Base-by-base conservation (phyloP, 2,888 invertebrate genomes). In the Lobophora halterata region DNA sequence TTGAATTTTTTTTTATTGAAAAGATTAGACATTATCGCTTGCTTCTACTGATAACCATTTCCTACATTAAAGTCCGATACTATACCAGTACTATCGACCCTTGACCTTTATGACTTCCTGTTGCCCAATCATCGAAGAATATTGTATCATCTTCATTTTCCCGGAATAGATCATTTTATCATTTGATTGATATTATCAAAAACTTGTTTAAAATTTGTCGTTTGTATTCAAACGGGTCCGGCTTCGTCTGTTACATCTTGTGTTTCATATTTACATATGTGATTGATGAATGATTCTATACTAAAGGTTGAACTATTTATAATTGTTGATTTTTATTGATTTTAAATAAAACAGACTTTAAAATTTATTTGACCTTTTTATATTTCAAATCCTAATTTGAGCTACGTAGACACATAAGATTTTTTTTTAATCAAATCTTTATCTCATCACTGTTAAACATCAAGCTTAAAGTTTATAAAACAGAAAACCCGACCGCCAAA, bases 71-170 rank as follows among this genome's bases (percentile, higher is more conserved):
- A 52, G 57, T 56, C 53, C 49, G 44, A 48, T 48, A 37, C 51
- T 57, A 54, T 55, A n/a, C n/a, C n/a, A n/a, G n/a, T n/a, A n/a
- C 54, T 18, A 33, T 51, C 47, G 14, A 19, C 30, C 12, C 6
- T 43, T 27, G 55, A 55, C 53, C 55, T 60, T 52, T 52, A 43
- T 26, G 33, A 41, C 27, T 61, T 66, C 65, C 65, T 58, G 54
- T 55, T 59, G 42, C 53, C 29, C 38, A 43, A 54, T 55, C 21
- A 49, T 52, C 53, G 51, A 49, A 34, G 33, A 38, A 45, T 30
- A 40, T 48, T 30, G 37, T 47, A 47, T 49, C 35, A 29, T 50
- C 47, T 40, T 44, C 35, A 25, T 32, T 37, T 40, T 28, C 28
- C 21, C 35, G 16, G 28, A 43, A 25, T 20, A 11, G 21, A 14